Evolutionary conservation across 2,113 vertebrate genomes (phyloP).

Genomic region (Tretioscincus oriximinensis): DNA sequence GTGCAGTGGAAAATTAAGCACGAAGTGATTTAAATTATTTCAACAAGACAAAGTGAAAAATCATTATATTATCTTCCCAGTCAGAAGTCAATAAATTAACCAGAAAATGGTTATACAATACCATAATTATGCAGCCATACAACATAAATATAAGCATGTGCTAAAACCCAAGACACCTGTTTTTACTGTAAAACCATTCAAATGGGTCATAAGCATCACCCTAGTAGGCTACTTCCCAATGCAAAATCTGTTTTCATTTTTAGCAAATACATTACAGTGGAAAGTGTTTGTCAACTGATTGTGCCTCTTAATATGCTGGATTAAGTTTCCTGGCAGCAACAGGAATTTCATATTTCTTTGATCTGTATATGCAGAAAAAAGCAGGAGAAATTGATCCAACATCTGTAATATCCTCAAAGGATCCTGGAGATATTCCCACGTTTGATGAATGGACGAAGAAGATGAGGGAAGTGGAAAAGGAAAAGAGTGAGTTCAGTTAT

Average conservation of each 20-base stretch:
- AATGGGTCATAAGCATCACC: too few relatives aligned
- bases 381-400: slow-evolving; percentile 82
- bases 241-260: not conserved
- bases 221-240: not conserved
- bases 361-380: slow-evolving; percentile 59
- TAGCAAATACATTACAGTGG: not conserved
- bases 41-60: too few relatives aligned
- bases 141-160: too few relatives aligned
- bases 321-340: not conserved
- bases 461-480: slow-evolving; percentile 98
- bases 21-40: too few relatives aligned
- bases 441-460: slow-evolving; percentile 99
- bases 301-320: not conserved
- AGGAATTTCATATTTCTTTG: not conserved
- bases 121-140: too few relatives aligned
- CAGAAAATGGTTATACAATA: too few relatives aligned
- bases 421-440: slow-evolving; percentile 92
- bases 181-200: too few relatives aligned
- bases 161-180: too few relatives aligned
- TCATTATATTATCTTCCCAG: too few relatives aligned
- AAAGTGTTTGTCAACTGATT: not conserved
- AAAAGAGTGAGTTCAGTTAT: slow-evolving; percentile 86
- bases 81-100: too few relatives aligned
- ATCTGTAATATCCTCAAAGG: slow-evolving; percentile 81
- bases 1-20: too few relatives aligned